Evolutionary conservation across 2,797 vertebrate genomes (phyloP), one percentile per base, ranked within the genome.

Genomic region (Sebastes steindachneri): DNA sequence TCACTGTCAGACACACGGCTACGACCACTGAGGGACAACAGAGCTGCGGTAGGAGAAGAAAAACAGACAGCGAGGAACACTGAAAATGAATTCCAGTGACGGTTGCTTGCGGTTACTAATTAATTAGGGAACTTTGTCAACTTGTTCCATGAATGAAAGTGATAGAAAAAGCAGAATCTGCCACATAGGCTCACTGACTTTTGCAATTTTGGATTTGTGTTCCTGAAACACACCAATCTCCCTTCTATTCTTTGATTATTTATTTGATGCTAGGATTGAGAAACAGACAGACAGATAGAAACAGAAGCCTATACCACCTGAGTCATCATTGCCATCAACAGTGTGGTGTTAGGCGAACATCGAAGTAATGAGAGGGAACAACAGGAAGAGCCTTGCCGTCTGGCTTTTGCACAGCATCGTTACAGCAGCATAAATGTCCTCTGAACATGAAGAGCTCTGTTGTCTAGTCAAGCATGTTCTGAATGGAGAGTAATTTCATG

Each of bases 401-500:
- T 80, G 73, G 85, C 86, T 91, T 90, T 88, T 88, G 75, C 86
- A 79, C 79, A 83, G 84, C 77, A 73, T 83, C 53, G 73, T 80
- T 82, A 84, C 71, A 68, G 89, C 78, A 89, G 87, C 75, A 80
- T 79, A 84, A 76, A 85, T 74, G 85, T 89, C 74, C 86, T 83
- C 77, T 71, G 84, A 86, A 90, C 86, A 91, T 88, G 78, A 87
- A 89, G 82, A 86, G 77, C 87, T 82, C 78, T 89, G 85, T 91
- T 92, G 88, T 93, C 87, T 90, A 82, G 84, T 92, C 82, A 83
- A 88, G 83, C 82, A 83, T 85, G 81, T 90, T 91, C 90, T 93
- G 86, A 92, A 93, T 90, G 86, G 86, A 93, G 88, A 94, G 91
- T 93, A 92, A 94, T 95, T 95, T 91, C 90, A 93, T 92, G 92